Conservation (phyloP, 2,888 invertebrate species). For the Erebia palarica region DNA sequence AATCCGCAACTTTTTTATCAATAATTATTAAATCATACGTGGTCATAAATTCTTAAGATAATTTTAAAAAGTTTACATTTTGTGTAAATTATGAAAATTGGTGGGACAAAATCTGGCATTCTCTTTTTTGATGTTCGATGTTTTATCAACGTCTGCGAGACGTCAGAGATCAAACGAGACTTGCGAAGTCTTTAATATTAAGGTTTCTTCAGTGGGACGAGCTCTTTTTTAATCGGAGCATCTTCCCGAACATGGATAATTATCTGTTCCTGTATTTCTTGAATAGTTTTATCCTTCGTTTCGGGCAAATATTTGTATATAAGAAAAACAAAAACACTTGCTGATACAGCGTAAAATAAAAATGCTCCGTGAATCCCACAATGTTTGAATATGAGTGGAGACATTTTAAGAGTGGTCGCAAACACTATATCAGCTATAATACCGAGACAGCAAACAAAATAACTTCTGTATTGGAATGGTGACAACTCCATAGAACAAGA, state of each 20-base stretch:
- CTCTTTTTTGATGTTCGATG: too few relatives aligned
- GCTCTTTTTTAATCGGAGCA: neutral
- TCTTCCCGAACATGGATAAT: neutral
- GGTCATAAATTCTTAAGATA: too few relatives aligned
- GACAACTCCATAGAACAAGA: conserved; percentile 48
- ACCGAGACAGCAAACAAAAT: conserved; percentile 43
- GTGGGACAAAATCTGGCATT: too few relatives aligned
- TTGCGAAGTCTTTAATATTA: neutral
- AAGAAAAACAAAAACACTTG: conserved; percentile 37
- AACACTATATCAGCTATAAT: conserved; percentile 51
- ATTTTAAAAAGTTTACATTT: too few relatives aligned
- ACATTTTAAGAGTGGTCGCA: conserved; percentile 50
- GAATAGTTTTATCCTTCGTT: conserved; percentile 44
- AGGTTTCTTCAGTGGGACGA: neutral
- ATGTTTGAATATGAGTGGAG: conserved; percentile 52
- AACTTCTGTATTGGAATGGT: conserved; percentile 55
- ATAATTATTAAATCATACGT: too few relatives aligned
- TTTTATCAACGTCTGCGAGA: too few relatives aligned
- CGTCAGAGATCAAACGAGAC: too few relatives aligned
- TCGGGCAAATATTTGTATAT: conserved; percentile 35
- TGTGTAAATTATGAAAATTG: too few relatives aligned
- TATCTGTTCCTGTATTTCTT: conserved; percentile 43
- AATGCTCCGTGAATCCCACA: conserved; percentile 56
- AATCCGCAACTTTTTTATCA: too few relatives aligned
- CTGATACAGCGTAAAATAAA: conserved; percentile 42